These are phyloP conservation scores for Vulpes ferrilata DNA, from an alignment of 2,113 vertebrate species.

Conservation along the genomic window DNA sequence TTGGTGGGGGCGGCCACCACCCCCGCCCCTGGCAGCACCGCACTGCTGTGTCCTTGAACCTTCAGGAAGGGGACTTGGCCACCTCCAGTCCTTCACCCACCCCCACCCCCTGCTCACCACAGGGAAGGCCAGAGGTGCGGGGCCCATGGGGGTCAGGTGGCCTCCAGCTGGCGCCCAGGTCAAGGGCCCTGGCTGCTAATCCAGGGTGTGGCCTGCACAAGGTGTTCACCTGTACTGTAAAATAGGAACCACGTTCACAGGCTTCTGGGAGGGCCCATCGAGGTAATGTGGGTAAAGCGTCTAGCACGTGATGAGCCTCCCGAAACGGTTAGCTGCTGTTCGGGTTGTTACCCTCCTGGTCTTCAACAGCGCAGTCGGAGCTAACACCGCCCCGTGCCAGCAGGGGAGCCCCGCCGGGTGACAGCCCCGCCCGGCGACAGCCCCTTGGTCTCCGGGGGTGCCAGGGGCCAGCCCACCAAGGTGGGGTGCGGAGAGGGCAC, in stretches of 20 bases:
- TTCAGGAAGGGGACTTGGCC: too few relatives aligned
- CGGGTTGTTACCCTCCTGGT: background rate
- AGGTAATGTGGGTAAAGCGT: fast-evolving
- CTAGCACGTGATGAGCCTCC: background rate
- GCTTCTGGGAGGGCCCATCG: background rate
- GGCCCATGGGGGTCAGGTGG: background rate
- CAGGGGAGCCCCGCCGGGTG: background rate
- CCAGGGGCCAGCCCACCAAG: background rate
- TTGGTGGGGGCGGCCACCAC: background rate
- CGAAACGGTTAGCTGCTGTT: background rate
- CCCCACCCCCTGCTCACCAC: background rate
- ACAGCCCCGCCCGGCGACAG: background rate
- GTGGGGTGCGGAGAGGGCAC: background rate
- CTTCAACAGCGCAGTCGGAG: background rate
- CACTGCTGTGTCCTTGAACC: background rate
- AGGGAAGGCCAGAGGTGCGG: background rate
- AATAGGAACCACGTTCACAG: background rate
- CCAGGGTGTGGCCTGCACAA: too few relatives aligned
- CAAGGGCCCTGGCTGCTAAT: background rate
- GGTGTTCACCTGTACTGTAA: background rate
- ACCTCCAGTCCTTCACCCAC: fast-evolving
- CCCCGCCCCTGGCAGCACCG: background rate
- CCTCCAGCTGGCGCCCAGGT: background rate
- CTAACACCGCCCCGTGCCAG: fast-evolving
- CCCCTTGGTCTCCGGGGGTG: background rate